phyloP scores from a whole-genome alignment of 2,888 invertebrate genomes.

The Athalia rosae region DNA sequence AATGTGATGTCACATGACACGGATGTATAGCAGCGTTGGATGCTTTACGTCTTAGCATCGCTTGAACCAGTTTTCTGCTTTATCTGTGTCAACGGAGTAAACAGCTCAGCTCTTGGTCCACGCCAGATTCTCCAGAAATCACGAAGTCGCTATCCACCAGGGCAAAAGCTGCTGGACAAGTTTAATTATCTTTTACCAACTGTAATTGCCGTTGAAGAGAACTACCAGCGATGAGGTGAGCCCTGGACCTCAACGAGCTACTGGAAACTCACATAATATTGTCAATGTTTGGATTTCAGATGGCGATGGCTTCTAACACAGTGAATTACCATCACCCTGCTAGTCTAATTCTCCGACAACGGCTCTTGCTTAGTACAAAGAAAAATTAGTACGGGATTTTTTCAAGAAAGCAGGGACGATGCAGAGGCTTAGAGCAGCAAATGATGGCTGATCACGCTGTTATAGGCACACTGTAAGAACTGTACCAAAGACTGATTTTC shows the following conservation, averaged over 20 bases:
- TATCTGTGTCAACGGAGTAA: conserved; percentile 61
- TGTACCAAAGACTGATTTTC: too few species aligned
- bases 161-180: conserved; percentile 71
- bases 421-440: not conserved
- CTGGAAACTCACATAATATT: conserved; percentile 72
- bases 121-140: conserved; percentile 51
- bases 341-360: not conserved
- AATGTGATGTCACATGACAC: conserved; percentile 70
- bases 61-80: conserved; percentile 65
- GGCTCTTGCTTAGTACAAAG: not conserved
- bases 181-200: conserved; percentile 69
- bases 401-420: not conserved
- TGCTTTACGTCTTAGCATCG: conserved; percentile 66
- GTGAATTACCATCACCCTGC: not conserved
- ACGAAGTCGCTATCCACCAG: conserved; percentile 59
- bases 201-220: not conserved
- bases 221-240: not conserved
- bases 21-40: conserved; percentile 69
- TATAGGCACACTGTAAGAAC: not conserved
- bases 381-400: not conserved
- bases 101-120: conserved; percentile 45
- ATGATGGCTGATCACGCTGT: not conserved
- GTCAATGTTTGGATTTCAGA: conserved; percentile 62
- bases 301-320: not conserved
- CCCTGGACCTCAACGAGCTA: conserved; percentile 51